phyloP scores from a whole-genome alignment of 2,888 invertebrate species.

The Calephelis perditalis region DNA sequence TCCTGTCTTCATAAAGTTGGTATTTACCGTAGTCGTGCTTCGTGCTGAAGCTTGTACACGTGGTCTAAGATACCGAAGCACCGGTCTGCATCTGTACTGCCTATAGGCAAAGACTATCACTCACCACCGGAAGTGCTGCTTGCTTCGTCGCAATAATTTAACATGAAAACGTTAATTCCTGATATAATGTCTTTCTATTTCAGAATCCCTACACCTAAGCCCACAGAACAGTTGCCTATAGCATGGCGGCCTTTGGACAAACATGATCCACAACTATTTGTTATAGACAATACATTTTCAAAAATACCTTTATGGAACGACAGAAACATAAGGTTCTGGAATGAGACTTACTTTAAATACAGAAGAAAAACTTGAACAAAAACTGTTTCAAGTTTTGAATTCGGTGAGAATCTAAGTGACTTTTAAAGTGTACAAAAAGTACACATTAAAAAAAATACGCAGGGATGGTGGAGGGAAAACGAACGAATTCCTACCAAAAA shows the following conservation, averaged over 20 bases:
- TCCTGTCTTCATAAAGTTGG: too few relatives aligned
- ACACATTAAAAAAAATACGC: too few relatives aligned
- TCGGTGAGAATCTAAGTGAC: background rate
- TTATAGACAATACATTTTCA: slow-evolving; percentile 48
- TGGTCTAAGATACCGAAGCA: too few relatives aligned
- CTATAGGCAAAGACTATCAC: too few relatives aligned
- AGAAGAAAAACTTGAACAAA: slow-evolving; percentile 40
- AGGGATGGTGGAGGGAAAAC: too few relatives aligned
- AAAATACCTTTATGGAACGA: slow-evolving; percentile 47
- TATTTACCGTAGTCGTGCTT: too few relatives aligned
- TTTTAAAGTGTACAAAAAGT: too few relatives aligned
- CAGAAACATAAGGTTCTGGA: slow-evolving; percentile 49
- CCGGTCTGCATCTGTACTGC: too few relatives aligned
- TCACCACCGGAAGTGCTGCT: too few relatives aligned
- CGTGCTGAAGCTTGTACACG: too few relatives aligned
- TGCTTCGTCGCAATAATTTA: background rate
- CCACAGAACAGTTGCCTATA: slow-evolving; percentile 33
- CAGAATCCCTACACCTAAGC: slow-evolving; percentile 52
- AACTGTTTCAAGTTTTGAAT: background rate
- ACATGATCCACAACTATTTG: slow-evolving; percentile 38
- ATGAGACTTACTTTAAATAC: slow-evolving; percentile 53
- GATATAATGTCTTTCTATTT: slow-evolving; percentile 27
- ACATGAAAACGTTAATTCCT: too few relatives aligned
- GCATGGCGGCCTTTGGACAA: slow-evolving; percentile 47
- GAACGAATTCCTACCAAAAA: too few relatives aligned